Evolutionary conservation across 2,113 vertebrate genomes (phyloP).

Genomic region (Monopterus albus): DNA sequence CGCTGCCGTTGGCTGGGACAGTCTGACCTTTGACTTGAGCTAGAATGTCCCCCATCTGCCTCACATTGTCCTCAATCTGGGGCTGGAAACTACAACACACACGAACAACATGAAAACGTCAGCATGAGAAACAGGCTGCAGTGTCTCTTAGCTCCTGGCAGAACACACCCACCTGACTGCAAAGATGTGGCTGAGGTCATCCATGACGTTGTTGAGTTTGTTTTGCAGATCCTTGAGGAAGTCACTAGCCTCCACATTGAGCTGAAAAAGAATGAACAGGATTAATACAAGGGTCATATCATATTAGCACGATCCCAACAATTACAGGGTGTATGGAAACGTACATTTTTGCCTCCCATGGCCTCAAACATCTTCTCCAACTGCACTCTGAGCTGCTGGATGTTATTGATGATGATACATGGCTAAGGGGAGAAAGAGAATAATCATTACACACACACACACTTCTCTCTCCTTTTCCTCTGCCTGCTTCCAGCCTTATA

Average conservation of each 20-base stretch:
- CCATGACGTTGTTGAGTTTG: constrained; percentile 95
- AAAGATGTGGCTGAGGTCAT: constrained; percentile 94
- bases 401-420: constrained; percentile 99
- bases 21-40: constrained; percentile 97
- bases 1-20: constrained; percentile 93
- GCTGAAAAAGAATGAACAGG: constrained; percentile 71
- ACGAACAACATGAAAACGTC: constrained; percentile 8
- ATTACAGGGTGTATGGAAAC: constrained; percentile 44
- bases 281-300: not conserved
- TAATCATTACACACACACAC: constrained; percentile 30
- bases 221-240: constrained; percentile 96
- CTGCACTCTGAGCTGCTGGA: constrained; percentile 96
- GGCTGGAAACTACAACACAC: constrained; percentile 89
- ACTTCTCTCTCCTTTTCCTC: constrained; percentile 9
- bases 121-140: not conserved
- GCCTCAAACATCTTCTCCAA: constrained; percentile 99
- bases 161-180: constrained; percentile 88
- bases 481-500: constrained; percentile 26
- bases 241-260: constrained; percentile 94
- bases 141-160: not conserved
- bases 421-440: constrained; percentile 77
- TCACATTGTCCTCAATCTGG: constrained; percentile 94
- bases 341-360: constrained; percentile 95
- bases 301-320: not conserved
- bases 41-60: constrained; percentile 96